Percentiles rank a stretch among this genome's conserved stretches.
phyloP scores from a whole-genome alignment of 1,140 invertebrate species.

The Aphaenogaster rudis region DNA sequence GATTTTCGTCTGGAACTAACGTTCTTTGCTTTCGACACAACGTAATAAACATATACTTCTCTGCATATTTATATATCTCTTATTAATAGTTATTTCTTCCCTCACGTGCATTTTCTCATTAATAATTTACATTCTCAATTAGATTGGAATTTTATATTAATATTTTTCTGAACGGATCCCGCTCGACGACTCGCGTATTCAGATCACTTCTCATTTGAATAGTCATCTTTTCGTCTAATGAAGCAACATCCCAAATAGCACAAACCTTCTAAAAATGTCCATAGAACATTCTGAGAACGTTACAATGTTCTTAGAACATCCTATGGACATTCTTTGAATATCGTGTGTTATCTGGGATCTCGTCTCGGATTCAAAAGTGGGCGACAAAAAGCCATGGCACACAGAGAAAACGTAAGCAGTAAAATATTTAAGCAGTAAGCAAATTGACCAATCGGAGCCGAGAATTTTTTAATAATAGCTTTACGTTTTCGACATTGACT shows the following conservation, averaged over 20 bases:
- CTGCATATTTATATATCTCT: background rate
- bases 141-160: constrained; percentile 6
- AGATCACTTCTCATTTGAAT: background rate
- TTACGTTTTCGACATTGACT: no score
- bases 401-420: no score
- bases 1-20: background rate
- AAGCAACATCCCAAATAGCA: no score
- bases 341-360: background rate
- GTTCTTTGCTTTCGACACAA: background rate
- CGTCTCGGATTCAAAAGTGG: background rate
- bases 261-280: no score
- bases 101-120: background rate
- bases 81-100: background rate
- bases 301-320: no score
- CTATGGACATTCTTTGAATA: no score
- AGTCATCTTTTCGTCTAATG: background rate
- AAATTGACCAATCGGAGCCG: no score
- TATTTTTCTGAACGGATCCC: background rate
- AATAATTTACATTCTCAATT: background rate
- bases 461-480: no score
- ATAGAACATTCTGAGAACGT: no score
- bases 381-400: background rate
- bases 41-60: background rate
- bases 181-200: background rate
- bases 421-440: no score